These are phyloP conservation scores for Pterois miles DNA, from an alignment of 2,797 vertebrate genomes.

Conservation along the genomic window DNA sequence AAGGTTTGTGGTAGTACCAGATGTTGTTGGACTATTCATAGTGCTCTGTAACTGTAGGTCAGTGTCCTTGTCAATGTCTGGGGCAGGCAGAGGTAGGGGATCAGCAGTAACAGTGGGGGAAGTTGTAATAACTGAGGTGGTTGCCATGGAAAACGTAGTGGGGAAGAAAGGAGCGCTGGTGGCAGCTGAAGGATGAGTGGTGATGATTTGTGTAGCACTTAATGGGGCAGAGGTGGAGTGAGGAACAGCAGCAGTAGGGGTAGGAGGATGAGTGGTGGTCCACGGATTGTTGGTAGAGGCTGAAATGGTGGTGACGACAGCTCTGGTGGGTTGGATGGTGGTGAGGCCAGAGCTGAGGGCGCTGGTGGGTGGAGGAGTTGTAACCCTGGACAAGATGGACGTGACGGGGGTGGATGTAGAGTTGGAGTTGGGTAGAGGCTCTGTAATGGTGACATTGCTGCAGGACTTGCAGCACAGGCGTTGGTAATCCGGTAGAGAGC, in stretches of 20 bases:
- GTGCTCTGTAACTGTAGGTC: slow-evolving; percentile 23
- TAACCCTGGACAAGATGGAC: slow-evolving; percentile 4
- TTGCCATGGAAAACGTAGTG: slow-evolving; percentile 16
- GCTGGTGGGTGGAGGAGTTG: slow-evolving; percentile 30
- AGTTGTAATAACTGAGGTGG: slow-evolving; percentile 18
- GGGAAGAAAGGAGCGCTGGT: slow-evolving; percentile 10
- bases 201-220: slow-evolving; percentile 68
- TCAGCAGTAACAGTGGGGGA: slow-evolving; percentile 22
- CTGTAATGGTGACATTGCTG: slow-evolving; percentile 71
- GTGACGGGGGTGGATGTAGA: slow-evolving; percentile 32
- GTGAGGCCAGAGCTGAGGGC: slow-evolving; percentile 21
- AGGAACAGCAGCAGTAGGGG: slow-evolving; percentile 8
- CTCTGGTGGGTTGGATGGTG: slow-evolving; percentile 29
- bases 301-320: slow-evolving; percentile 17
- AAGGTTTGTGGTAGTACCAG: background rate
- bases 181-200: slow-evolving; percentile 10
- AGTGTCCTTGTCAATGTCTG: slow-evolving; percentile 20
- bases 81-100: slow-evolving; percentile 38
- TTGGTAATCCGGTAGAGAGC: slow-evolving; percentile 89
- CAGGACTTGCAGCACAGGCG: slow-evolving; percentile 96
- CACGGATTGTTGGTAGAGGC: slow-evolving; percentile 20
- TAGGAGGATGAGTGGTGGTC: slow-evolving; percentile 21
- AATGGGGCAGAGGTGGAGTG: slow-evolving; percentile 26
- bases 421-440: slow-evolving; percentile 7
- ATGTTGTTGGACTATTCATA: slow-evolving; percentile 30